Base-by-base conservation (phyloP, 2,888 invertebrate species). In the Stomorhina lunata region DNA sequence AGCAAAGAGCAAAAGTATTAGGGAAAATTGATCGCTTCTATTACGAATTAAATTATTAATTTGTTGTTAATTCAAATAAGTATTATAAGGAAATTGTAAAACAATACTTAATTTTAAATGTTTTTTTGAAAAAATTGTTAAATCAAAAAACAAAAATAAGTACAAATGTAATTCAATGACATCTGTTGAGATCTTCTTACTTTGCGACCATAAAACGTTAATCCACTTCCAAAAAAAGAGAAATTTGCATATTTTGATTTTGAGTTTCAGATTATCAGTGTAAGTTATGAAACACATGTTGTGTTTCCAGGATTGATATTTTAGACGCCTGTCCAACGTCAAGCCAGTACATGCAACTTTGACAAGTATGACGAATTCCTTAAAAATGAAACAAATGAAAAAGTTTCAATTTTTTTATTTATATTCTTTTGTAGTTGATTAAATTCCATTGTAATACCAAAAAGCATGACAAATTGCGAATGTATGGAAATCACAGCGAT, bases 381-480 rank as follows among this genome's bases (percentile, higher is more conserved):
- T 59, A 29, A 4, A 29, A 72, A 61, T n/a, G n/a, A 55, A 20
- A 32, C n/a, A 59, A 20, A 45, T 15, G 5, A n/a, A 55, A 61
- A 57, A 22, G n/a, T 29, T 45, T 34, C 1, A n/a, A 48, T 27
- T 45, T 61, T n/a, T 48, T 4, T 45, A 43, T 32, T 57, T 69
- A 6, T 17, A 20, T 40, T 63, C 12, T 29, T 43, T 50, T 50
- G 48, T 55, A 32, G 15, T 22, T 22, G 20, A 20, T 45, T 32
- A 12, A 25, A 22, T 20, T 40, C 22, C 71, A 15, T 55, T 65
- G 55, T 55, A 71, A 57, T 48, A 25, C 65, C 87, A 59, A 61
- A 81, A 81, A 81, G 84, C 87, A 85, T 87, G 85, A 84, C 87
- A 87, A 88, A 88, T 88, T 87, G 84, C 84, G 66, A 80, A 84